Evolutionary conservation across 2,888 invertebrate genomes (phyloP), one percentile per base, ranked within the genome.

Genomic region (Psylliodes chrysocephalus): DNA sequence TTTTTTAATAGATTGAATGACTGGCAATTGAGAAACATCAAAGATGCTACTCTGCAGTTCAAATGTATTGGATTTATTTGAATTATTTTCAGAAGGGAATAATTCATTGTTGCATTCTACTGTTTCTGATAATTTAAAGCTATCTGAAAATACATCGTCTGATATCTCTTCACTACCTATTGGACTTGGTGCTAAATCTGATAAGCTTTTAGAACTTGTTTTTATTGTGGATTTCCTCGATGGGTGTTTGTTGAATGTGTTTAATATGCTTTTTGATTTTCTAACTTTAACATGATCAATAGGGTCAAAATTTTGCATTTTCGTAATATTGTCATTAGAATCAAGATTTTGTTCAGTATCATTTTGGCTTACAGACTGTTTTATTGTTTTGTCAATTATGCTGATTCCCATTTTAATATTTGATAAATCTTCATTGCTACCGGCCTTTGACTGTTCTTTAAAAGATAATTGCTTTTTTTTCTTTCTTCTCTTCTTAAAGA

Each of bases 401-500:
- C n/a, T n/a, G n/a, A n/a, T n/a, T n/a, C n/a, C n/a, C n/a, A n/a
- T 2, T 44, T n/a, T 1, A 10, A 25, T 46, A 12, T 25, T 2
- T 3, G 46, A 12, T 12, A 22, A 15, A 51, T 51, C 30, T 30
- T 22, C 49, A 30, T 25, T 15, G 5, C 33, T 17, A 35, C 4
- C 14, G n/a, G n/a, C n/a, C n/a, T n/a, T n/a, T 35, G 33, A 19
- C 30, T 28, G 7, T 5, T 28, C 8, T n/a, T 15, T 15, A 1
- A 14, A 28, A 6, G 19, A 18, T 52, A 7, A 7, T 35, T 38
- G n/a, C n/a, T 12, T 33, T 18, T 19, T 52, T 7, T 19, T 10
- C 35, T 52, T 52, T 18, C 35, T 52, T 18, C 35, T 52, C 18
- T 35, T 46, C n/a, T 4, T 52, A 35, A 52, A 35, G n/a, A 35